phyloP scores from a whole-genome alignment of 2,888 invertebrate genomes.

The Callyntrura guangdongensis region DNA sequence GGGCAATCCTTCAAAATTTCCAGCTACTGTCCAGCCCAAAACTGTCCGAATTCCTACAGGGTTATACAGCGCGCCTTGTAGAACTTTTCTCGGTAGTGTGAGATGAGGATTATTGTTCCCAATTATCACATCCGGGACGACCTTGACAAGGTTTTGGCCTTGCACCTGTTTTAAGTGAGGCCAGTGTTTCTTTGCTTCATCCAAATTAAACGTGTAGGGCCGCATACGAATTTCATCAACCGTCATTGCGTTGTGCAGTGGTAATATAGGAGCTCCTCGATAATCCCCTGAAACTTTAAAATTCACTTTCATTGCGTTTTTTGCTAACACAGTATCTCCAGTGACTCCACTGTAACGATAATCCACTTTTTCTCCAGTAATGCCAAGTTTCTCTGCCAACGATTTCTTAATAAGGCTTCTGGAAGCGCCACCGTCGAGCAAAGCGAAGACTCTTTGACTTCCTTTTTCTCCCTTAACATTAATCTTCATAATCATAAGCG shows the following conservation, averaged over 20 bases:
- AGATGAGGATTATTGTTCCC: not conserved
- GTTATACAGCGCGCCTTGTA: not conserved
- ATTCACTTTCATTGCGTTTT: not conserved
- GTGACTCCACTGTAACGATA: not conserved
- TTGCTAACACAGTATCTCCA: not conserved
- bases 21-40: slow-evolving; percentile 11
- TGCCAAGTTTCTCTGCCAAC: not conserved
- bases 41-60: slow-evolving; percentile 8
- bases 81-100: not conserved
- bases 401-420: not conserved
- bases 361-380: not conserved
- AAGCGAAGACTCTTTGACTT: not conserved
- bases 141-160: not conserved
- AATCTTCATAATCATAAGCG: slow-evolving; percentile 2
- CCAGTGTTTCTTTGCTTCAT: not conserved
- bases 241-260: not conserved
- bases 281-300: slow-evolving; percentile 3
- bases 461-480: not conserved
- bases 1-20: not conserved
- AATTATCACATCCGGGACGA: not conserved
- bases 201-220: slow-evolving; percentile 22
- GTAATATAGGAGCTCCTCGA: not conserved
- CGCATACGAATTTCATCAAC: not conserved
- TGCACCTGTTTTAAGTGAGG: not conserved
- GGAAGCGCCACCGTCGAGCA: slow-evolving; percentile 49